These are phyloP conservation scores for Drosophila nigrodunni DNA, from an alignment of 1,140 invertebrate genomes.

Conservation along the genomic window DNA sequence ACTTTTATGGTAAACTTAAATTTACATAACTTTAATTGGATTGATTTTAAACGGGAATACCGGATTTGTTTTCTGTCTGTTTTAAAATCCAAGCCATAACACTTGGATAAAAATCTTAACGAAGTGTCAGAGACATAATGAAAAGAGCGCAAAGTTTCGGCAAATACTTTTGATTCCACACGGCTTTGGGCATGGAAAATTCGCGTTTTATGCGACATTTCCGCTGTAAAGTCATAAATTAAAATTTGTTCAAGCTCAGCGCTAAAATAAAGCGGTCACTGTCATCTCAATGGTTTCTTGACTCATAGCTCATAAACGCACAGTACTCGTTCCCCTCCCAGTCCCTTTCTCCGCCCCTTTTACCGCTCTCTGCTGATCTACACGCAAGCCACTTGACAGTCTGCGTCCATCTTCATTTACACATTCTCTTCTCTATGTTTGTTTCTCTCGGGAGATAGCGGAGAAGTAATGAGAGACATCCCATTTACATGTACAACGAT, in stretches of 20 bases:
- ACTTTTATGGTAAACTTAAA: no score
- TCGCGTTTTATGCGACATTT: slow-evolving; percentile 81
- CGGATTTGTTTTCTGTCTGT: no score
- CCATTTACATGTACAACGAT: slow-evolving; percentile 61
- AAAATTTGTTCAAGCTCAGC: slow-evolving; percentile 74
- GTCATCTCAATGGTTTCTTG: slow-evolving; percentile 59
- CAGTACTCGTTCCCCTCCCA: no score
- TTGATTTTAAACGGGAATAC: no score
- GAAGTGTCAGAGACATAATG: slow-evolving; percentile 26
- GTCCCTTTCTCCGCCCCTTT: background rate
- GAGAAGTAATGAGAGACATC: background rate
- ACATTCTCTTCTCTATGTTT: slow-evolving; percentile 31
- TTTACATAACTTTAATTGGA: no score
- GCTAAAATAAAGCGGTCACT: slow-evolving; percentile 76
- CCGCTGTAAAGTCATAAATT: slow-evolving; percentile 75
- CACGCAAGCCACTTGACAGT: slow-evolving; percentile 62
- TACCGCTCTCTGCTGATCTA: background rate
- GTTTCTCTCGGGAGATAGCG: slow-evolving; percentile 14
- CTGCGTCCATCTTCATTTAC: slow-evolving; percentile 79
- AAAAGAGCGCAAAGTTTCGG: slow-evolving; percentile 18
- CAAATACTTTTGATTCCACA: slow-evolving; percentile 68
- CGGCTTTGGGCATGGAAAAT: slow-evolving; percentile 35
- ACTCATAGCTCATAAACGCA: background rate
- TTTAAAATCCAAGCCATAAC: no score
- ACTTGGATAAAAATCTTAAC: slow-evolving; percentile 22